phyloP scores from a whole-genome alignment of 2,888 invertebrate genomes.

The Brachylomia viminalis region DNA sequence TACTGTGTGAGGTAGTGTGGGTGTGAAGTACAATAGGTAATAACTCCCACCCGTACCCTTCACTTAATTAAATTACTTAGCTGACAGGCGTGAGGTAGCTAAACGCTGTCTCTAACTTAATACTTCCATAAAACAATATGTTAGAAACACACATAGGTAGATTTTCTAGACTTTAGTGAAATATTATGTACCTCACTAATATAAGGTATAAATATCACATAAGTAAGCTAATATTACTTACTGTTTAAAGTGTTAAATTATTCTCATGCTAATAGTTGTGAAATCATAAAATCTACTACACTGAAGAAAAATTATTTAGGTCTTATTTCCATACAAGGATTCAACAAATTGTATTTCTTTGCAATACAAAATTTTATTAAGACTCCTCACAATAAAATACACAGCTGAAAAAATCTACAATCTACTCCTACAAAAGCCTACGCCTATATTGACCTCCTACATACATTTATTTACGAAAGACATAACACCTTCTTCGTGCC shows the following conservation, averaged over 20 bases:
- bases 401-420: not conserved
- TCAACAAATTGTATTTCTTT: not conserved
- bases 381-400: not conserved
- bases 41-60: constrained; percentile 57
- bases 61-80: constrained; percentile 66
- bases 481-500: constrained; percentile 57
- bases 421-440: not conserved
- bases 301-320: not conserved
- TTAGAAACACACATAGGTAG: constrained; percentile 27
- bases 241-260: too few species aligned
- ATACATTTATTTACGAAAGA: constrained; percentile 54
- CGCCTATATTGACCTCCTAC: constrained; percentile 26
- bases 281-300: not conserved
- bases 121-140: constrained; percentile 60
- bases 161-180: not conserved
- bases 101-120: constrained; percentile 58
- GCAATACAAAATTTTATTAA: constrained; percentile 6
- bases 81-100: constrained; percentile 53
- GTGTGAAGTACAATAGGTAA: constrained; percentile 55
- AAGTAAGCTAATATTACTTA: too few species aligned
- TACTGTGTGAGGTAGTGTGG: constrained; percentile 30
- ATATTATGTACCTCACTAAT: not conserved
- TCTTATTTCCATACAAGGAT: not conserved
- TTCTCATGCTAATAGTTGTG: too few species aligned
- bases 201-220: not conserved